Evolutionary conservation across 1,140 invertebrate genomes (phyloP), one percentile per base, ranked within the genome.

Genomic region (Lordiphosa clarofinis): DNA sequence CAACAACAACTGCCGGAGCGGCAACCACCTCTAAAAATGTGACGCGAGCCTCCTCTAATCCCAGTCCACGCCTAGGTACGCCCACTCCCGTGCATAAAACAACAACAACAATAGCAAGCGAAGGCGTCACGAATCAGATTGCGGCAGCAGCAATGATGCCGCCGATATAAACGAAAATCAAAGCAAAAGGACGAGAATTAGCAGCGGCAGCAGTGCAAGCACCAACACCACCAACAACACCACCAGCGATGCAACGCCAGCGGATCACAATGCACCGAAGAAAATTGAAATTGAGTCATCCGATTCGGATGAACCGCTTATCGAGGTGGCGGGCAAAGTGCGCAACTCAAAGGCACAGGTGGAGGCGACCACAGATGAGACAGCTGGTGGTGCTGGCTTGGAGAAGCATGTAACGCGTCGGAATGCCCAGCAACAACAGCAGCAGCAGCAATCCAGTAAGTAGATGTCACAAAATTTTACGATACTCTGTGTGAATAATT

Each of bases 241-340:
- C 19, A 28, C 28, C 28, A 63, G 48, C 11, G 67, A 39, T 21
- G 31, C 37, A 5, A 52, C 58, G 19, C 19, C 24, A 1, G 50
- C 42, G 46, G 56, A 58, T 53, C 40, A 74, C 33, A 72, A 48
- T 21, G 47, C 57, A 5, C 15, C 56, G 10, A 79, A 87, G 2
- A 88, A 90, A 57, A 73, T 87, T 11, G 91, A 92, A 57, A 78
- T 82, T 5, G 92, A 93, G 47, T 92, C 92, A 12, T 94, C 94
- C 19, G 94, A 95, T 68, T 94, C 94, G 69, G 94, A 95, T 87
- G 94, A 95, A 88, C 94, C 94, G 43, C 90, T 95, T 15, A 94
- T 94, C 66, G 93, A 94, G 74, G 90, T 92, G 31, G 90, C 92
- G 7, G 94, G 92, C 43, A 95, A 95, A 89, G 91, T 92, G 56